A percentile compares a stretch with the other conserved stretches of the same genome.
These are phyloP conservation scores for Sipha flava DNA, from an alignment of 1,140 invertebrate species.

Conservation along the genomic window DNA sequence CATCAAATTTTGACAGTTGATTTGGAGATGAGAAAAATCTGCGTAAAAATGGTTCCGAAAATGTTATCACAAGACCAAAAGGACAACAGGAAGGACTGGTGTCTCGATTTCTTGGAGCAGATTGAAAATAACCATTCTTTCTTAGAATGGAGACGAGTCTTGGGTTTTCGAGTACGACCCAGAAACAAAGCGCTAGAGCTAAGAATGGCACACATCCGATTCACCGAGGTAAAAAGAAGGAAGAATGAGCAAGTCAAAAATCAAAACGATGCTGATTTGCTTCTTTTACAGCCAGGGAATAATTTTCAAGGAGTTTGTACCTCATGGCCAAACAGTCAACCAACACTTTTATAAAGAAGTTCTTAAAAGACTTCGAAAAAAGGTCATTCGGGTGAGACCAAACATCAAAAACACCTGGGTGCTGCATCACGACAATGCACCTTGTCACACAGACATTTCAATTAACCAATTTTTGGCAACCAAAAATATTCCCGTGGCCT, in stretches of 20 bases:
- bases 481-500: no score
- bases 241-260: conserved; percentile 30
- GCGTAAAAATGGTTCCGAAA: not conserved
- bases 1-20: not conserved
- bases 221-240: conserved; percentile 33
- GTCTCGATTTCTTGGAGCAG: not conserved
- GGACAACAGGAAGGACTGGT: not conserved
- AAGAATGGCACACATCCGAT: conserved; percentile 19
- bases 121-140: not conserved
- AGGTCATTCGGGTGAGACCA: not conserved
- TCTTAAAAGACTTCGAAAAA: not conserved
- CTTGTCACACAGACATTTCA: conserved; percentile 37
- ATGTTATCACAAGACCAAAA: not conserved
- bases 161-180: conserved; percentile 36
- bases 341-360: not conserved
- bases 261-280: conserved; percentile 23
- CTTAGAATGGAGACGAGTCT: conserved; percentile 37
- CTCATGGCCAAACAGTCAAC: not conserved
- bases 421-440: conserved; percentile 42
- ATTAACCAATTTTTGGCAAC: no score
- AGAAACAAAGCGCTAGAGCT: conserved; percentile 36
- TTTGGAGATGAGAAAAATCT: not conserved
- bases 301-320: not conserved
- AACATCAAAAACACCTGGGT: conserved; percentile 36
- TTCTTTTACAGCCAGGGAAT: not conserved